phyloP scores from a whole-genome alignment of 2,113 vertebrate species.

The Pseudorasbora parva region DNA sequence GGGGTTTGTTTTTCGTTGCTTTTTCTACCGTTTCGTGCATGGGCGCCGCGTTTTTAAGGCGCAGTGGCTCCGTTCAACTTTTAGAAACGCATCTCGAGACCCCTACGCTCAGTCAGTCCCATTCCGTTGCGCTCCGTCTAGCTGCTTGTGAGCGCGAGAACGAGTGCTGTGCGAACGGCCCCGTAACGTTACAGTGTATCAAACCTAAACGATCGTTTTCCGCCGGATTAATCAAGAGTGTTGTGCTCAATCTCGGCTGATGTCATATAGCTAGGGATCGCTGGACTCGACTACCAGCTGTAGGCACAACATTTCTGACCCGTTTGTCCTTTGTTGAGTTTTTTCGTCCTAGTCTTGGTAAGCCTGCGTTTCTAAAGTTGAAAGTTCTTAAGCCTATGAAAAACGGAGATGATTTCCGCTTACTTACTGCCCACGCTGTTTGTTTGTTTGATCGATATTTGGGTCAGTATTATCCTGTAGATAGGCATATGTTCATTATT shows the following conservation, averaged over 20 bases:
- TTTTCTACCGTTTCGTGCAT: background rate
- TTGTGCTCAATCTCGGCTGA: background rate
- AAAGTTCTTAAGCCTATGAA: background rate
- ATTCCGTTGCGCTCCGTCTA: background rate
- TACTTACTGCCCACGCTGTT: background rate
- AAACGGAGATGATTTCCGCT: slow-evolving; percentile 12
- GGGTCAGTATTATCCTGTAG: background rate
- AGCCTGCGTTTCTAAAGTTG: background rate
- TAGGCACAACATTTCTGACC: slow-evolving; percentile 2
- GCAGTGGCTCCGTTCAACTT: slow-evolving; percentile 12
- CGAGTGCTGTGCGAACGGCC: background rate
- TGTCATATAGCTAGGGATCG: background rate
- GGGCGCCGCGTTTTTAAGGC: background rate
- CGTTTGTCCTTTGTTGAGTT: slow-evolving; percentile 45
- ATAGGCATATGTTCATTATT: slow-evolving; percentile 34
- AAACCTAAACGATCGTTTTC: background rate
- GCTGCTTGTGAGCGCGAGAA: background rate
- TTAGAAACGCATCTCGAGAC: background rate
- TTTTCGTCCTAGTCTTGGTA: background rate
- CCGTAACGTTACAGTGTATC: background rate
- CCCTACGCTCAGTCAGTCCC: background rate
- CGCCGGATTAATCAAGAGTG: background rate
- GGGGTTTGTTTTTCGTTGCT: background rate
- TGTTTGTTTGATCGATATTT: background rate
- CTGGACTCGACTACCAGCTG: background rate